These are phyloP conservation scores for Labroides dimidiatus DNA, from an alignment of 2,797 vertebrate species.

Conservation along the genomic window DNA sequence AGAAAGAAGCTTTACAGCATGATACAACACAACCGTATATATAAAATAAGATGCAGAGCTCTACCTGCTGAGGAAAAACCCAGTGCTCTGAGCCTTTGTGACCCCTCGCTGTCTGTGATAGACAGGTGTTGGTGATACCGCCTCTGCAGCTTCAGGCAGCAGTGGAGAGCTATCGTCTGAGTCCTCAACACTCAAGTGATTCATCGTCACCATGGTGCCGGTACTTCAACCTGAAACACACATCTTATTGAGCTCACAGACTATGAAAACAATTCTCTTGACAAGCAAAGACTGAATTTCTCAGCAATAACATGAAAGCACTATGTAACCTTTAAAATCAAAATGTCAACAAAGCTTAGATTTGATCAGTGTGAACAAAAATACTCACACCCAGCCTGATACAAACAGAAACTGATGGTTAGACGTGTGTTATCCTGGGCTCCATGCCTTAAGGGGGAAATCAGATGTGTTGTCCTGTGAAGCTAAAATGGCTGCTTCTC, in stretches of 20 bases:
- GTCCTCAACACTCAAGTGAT: constrained; percentile 69
- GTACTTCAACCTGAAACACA: constrained; percentile 38
- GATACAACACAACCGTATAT: constrained; percentile 8
- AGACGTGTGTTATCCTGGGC: not conserved
- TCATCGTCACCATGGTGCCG: constrained; percentile 73
- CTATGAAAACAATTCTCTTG: not conserved
- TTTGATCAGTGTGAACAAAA: not conserved
- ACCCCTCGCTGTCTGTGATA: constrained; percentile 24
- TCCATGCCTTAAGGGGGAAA: constrained; percentile 34
- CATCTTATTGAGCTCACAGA: not conserved
- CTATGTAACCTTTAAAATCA: not conserved
- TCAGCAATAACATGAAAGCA: not conserved
- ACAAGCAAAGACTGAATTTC: not conserved
- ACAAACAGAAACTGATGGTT: not conserved
- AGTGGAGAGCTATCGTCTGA: constrained; percentile 58
- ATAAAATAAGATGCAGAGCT: not conserved
- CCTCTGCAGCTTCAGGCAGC: constrained; percentile 64
- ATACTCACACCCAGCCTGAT: constrained; percentile 43
- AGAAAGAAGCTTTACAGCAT: not conserved
- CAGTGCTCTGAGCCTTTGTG: constrained; percentile 47
- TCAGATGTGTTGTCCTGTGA: not conserved
- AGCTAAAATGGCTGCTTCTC: constrained; percentile 72
- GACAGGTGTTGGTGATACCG: constrained; percentile 19
- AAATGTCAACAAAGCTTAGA: constrained; percentile 2
- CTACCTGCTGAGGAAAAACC: constrained; percentile 79